Conservation (phyloP, 2,888 invertebrate species). For the Chromoteleia sp. region DNA sequence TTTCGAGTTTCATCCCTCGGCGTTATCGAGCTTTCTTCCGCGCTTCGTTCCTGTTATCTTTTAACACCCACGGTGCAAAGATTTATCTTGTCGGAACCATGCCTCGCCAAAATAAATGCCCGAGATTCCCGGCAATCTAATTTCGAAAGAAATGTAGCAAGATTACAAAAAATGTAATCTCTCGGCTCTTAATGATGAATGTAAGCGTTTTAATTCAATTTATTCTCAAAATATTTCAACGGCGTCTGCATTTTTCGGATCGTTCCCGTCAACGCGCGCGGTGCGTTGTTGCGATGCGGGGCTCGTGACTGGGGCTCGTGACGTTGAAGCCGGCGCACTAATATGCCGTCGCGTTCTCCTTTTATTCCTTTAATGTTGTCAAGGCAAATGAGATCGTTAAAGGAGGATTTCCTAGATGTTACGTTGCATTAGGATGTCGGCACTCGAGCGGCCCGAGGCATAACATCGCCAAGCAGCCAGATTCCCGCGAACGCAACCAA, state of each 20-base stretch:
- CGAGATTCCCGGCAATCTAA: conserved; percentile 64
- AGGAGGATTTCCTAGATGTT: conserved; percentile 75
- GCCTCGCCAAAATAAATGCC: conserved; percentile 63
- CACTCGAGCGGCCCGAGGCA: conserved; percentile 37
- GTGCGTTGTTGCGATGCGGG: no score
- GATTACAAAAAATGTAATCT: conserved; percentile 58
- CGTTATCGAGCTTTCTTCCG: conserved; percentile 69
- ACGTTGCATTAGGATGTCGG: conserved; percentile 69
- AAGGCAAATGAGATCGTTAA: conserved; percentile 79
- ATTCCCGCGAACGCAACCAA: conserved; percentile 46
- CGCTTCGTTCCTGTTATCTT: conserved; percentile 64
- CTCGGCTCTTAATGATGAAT: conserved; percentile 47
- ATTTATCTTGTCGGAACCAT: conserved; percentile 66
- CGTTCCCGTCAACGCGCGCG: neutral
- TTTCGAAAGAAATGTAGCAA: conserved; percentile 67
- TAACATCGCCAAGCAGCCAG: conserved; percentile 31
- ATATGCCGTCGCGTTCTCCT: conserved; percentile 39
- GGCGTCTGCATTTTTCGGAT: conserved; percentile 18
- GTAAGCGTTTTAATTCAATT: conserved; percentile 41
- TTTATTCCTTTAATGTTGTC: conserved; percentile 74
- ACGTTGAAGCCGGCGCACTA: conserved; percentile 26
- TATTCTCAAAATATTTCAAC: conserved; percentile 14
- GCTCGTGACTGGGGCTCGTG: no score
- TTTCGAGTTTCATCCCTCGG: conserved; percentile 68
- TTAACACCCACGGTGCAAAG: conserved; percentile 65